A percentile compares a stretch with the other conserved stretches of the same genome.
Evolutionary conservation across 2,888 invertebrate genomes (phyloP).

Genomic region (Cyrtodaria siliqua): DNA sequence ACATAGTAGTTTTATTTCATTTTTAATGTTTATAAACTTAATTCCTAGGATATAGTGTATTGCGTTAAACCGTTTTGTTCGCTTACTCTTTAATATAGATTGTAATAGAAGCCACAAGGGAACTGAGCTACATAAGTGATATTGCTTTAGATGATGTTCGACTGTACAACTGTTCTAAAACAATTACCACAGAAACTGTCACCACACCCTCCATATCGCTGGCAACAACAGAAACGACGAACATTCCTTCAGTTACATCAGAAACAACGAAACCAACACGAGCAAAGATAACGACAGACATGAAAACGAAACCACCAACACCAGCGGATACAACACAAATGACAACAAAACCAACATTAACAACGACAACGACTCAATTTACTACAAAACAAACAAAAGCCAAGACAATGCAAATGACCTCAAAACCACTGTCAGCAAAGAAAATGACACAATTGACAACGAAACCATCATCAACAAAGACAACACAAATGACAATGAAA

Average conservation of each 20-base stretch:
- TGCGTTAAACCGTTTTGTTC: too few species aligned
- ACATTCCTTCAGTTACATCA: slow-evolving; percentile 8
- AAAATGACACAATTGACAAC: slow-evolving; percentile 21
- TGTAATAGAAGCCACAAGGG: slow-evolving; percentile 66
- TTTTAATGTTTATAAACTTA: too few species aligned
- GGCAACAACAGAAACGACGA: slow-evolving; percentile 12
- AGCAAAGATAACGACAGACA: slow-evolving; percentile 12
- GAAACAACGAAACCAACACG: slow-evolving; percentile 16
- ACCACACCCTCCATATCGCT: slow-evolving; percentile 5
- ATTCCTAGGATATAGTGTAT: too few species aligned
- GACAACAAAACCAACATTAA: slow-evolving; percentile 11
- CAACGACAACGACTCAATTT: slow-evolving; percentile 12
- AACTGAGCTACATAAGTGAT: slow-evolving; percentile 70
- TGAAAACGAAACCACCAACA: slow-evolving; percentile 6
- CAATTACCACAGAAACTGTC: slow-evolving; percentile 22
- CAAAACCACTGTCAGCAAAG: too few species aligned
- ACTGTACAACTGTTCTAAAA: slow-evolving; percentile 68
- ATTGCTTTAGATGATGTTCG: slow-evolving; percentile 76
- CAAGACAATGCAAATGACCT: too few species aligned
- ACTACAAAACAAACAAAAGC: slow-evolving; percentile 9
- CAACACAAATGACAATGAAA: too few species aligned
- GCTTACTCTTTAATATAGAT: too few species aligned
- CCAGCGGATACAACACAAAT: slow-evolving; percentile 12
- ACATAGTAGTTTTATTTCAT: too few species aligned
- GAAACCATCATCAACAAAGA: not conserved